A percentile compares a stretch with the other conserved stretches of the same genome.
phyloP scores from a whole-genome alignment of 2,113 vertebrate species.

The Phalacrocorax pelagicus region DNA sequence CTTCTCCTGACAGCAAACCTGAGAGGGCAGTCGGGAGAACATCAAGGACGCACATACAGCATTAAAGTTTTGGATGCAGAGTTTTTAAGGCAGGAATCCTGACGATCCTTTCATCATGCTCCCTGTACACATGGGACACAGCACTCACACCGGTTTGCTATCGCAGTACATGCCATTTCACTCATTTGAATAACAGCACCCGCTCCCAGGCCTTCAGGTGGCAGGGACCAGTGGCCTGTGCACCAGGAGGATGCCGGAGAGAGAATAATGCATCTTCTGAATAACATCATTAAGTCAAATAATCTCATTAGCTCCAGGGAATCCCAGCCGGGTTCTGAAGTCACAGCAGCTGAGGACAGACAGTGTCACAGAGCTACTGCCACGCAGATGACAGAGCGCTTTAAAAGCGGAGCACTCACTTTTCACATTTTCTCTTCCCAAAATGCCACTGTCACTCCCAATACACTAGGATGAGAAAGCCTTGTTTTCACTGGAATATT shows the following conservation, averaged over 20 bases:
- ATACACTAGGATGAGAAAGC: background rate
- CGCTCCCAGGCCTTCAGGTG: background rate
- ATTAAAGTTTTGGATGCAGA: background rate
- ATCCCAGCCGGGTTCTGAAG: background rate
- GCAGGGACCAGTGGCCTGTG: background rate
- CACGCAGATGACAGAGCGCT: background rate
- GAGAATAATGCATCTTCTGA: background rate
- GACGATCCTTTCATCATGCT: rapidly evolving
- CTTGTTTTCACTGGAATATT: background rate
- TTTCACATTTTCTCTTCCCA: background rate
- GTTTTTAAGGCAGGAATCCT: background rate
- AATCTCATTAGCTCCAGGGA: background rate
- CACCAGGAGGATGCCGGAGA: background rate
- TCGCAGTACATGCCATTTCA: rapidly evolving
- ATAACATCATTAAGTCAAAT: background rate
- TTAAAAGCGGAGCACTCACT: background rate
- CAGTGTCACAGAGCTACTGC: background rate
- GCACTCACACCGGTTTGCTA: background rate
- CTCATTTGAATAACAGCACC: background rate
- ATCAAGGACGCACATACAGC: rapidly evolving
- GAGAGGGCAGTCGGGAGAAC: background rate
- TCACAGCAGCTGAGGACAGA: background rate
- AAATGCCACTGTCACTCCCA: background rate
- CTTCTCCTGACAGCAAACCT: background rate
- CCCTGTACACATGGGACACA: background rate